Conservation (phyloP, 2,113 vertebrate species). For the Fukomys damarensis region DNA sequence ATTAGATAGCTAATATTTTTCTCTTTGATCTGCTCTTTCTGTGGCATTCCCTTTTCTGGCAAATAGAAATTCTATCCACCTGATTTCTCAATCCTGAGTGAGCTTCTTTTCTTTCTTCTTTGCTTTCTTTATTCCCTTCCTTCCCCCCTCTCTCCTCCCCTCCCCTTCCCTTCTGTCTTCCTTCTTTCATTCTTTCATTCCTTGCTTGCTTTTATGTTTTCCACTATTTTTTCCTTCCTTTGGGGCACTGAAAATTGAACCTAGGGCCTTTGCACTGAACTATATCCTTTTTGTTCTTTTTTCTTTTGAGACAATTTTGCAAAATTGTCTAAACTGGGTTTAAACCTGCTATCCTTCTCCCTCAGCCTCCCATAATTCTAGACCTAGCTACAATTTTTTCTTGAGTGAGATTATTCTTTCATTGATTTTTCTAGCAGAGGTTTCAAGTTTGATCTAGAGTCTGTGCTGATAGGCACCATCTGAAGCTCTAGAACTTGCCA, state of each 20-base stretch:
- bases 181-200: fast-evolving
- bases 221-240: too few relatives aligned
- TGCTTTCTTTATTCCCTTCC: neutral
- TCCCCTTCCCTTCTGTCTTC: neutral
- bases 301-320: neutral
- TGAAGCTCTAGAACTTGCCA: neutral
- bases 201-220: too few relatives aligned
- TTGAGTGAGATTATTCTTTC: neutral
- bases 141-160: too few relatives aligned
- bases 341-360: neutral
- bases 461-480: neutral
- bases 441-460: neutral
- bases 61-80: neutral
- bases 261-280: neutral
- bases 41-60: neutral
- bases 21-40: neutral
- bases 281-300: neutral
- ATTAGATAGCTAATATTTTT: constrained; percentile 24
- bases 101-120: too few relatives aligned
- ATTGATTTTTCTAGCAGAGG: neutral
- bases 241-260: too few relatives aligned
- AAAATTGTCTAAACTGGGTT: neutral
- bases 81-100: neutral
- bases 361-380: neutral
- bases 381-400: neutral